These are phyloP conservation scores for Diplodus puntazzo DNA, from an alignment of 2,797 vertebrate species.

Conservation along the genomic window DNA sequence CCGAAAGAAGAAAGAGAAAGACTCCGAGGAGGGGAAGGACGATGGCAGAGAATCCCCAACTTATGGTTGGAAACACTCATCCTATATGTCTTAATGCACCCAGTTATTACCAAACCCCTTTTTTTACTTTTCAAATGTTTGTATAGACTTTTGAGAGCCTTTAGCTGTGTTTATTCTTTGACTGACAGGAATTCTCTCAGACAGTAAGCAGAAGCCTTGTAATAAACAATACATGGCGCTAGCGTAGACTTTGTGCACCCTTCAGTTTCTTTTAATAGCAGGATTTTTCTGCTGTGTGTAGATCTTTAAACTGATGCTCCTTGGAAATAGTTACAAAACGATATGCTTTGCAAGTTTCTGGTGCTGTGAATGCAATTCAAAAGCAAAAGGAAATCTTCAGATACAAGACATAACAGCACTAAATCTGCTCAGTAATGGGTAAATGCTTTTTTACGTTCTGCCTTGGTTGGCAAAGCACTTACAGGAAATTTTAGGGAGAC, in stretches of 20 bases:
- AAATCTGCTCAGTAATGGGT: neutral
- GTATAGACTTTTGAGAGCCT: constrained; percentile 13
- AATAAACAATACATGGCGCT: constrained; percentile 7
- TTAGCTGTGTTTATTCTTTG: constrained; percentile 23
- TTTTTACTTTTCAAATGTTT: neutral
- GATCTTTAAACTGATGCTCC: neutral
- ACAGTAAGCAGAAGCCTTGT: constrained; percentile 6
- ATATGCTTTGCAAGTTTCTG: neutral
- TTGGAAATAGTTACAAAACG: neutral
- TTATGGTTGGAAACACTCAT: constrained; percentile 85
- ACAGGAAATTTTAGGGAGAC: neutral
- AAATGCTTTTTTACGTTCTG: neutral
- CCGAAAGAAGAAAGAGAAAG: constrained; percentile 88
- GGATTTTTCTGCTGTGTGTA: neutral
- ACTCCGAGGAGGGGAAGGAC: constrained; percentile 91
- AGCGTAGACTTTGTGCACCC: neutral
- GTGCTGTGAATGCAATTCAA: neutral
- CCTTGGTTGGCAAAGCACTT: neutral
- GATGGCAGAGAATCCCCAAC: constrained; percentile 93
- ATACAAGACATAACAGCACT: neutral
- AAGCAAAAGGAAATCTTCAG: neutral
- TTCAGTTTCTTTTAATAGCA: neutral
- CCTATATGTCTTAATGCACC: neutral
- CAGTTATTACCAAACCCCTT: neutral
- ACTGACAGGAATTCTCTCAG: neutral